Conservation (phyloP, 2,888 invertebrate species). For the Lacanobia oleracea region DNA sequence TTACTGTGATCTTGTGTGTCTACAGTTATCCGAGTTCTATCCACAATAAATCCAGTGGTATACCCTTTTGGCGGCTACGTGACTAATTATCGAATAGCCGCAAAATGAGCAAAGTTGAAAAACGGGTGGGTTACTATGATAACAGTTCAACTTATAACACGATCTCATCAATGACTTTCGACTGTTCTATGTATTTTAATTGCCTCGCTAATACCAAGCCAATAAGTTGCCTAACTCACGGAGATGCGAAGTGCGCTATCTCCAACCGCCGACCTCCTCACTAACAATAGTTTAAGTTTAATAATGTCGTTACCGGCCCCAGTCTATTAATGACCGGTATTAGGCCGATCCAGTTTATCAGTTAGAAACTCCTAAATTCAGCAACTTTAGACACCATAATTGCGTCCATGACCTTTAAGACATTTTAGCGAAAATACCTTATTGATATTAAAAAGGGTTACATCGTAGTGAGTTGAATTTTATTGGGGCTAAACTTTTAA, state of each 20-base stretch:
- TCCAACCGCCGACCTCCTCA: not conserved
- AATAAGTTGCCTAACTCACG: conserved; percentile 17
- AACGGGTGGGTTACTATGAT: not conserved
- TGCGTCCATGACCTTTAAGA: conserved; percentile 31
- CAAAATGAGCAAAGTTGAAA: not conserved
- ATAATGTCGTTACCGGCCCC: conserved; percentile 31
- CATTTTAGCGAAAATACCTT: conserved; percentile 18
- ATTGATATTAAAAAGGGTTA: conserved; percentile 24
- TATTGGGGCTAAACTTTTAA: not conserved
- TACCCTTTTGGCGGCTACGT: not conserved
- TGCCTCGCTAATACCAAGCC: not conserved
- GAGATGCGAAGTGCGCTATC: conserved; percentile 3
- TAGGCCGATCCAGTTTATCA: conserved; percentile 34
- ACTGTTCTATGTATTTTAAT: not conserved
- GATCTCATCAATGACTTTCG: too few species aligned
- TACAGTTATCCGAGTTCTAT: not conserved
- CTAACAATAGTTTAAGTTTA: conserved; percentile 38
- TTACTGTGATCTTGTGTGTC: too few species aligned
- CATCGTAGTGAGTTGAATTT: not conserved
- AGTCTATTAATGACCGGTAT: conserved; percentile 46
- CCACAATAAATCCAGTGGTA: not conserved
- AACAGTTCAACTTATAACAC: not conserved
- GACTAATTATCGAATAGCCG: not conserved
- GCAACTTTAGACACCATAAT: conserved; percentile 38
- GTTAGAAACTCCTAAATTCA: conserved; percentile 38